A percentile compares a stretch with the other conserved stretches of the same genome.
These are phyloP conservation scores for Gnatocerus cornutus DNA, from an alignment of 2,888 invertebrate genomes.

Conservation along the genomic window DNA sequence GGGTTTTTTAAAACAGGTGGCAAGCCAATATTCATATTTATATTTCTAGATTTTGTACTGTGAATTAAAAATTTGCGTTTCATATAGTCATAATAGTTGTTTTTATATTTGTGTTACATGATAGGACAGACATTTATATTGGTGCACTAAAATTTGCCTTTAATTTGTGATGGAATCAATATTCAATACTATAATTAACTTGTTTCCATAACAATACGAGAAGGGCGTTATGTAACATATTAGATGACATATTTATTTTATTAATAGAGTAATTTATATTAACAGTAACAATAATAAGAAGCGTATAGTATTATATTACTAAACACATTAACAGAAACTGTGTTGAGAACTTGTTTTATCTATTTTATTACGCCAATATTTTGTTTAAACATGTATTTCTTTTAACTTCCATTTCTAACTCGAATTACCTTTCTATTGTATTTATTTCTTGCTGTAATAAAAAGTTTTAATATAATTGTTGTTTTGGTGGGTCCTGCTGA, in stretches of 20 bases:
- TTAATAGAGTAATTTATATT: constrained; percentile 63
- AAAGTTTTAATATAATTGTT: constrained; percentile 31
- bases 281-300: constrained; percentile 51
- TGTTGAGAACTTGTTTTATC: constrained; percentile 42
- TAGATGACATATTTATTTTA: constrained; percentile 63
- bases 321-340: constrained; percentile 28
- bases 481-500: not conserved
- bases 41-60: constrained; percentile 53
- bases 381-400: constrained; percentile 22
- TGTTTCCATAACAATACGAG: constrained; percentile 51
- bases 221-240: constrained; percentile 56
- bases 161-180: constrained; percentile 54
- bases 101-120: constrained; percentile 28
- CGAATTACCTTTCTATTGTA: constrained; percentile 38
- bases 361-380: constrained; percentile 38
- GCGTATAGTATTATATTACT: constrained; percentile 53
- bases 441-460: constrained; percentile 42
- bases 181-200: constrained; percentile 18
- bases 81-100: constrained; percentile 10
- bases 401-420: constrained; percentile 31
- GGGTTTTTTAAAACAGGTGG: constrained; percentile 54
- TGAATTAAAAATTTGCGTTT: constrained; percentile 27
- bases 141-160: constrained; percentile 51
- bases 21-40: constrained; percentile 26
- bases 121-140: constrained; percentile 42